Conservation (phyloP, 2,797 vertebrate species). For the Rhynchonycteris naso region DNA sequence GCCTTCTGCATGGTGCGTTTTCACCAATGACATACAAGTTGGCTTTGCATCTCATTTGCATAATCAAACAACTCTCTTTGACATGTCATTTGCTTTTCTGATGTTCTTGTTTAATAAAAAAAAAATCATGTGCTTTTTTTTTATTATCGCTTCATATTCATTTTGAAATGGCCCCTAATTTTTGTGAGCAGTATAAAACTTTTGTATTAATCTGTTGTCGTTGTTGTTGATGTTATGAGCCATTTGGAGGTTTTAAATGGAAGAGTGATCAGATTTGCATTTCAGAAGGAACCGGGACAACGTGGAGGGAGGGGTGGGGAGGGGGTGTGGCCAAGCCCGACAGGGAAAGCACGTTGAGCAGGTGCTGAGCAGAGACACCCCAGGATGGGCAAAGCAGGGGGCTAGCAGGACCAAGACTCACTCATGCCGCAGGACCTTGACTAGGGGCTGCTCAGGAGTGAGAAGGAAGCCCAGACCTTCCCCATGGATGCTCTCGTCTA, state of each 20-base stretch:
- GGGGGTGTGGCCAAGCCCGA: background rate
- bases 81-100: no score
- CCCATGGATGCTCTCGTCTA: background rate
- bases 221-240: background rate
- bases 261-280: background rate
- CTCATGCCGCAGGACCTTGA: background rate
- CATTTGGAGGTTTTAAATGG: background rate
- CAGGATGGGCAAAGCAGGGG: background rate
- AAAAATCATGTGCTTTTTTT: no score
- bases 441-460: background rate
- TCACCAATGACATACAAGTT: no score
- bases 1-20: no score
- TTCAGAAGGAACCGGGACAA: background rate
- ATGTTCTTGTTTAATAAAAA: no score
- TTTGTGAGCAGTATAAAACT: background rate
- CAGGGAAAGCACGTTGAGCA: background rate
- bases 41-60: no score
- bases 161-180: no score
- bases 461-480: background rate
- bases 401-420: background rate
- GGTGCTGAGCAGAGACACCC: background rate
- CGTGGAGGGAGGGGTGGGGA: background rate
- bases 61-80: no score
- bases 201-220: background rate
- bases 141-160: no score